A percentile compares a stretch with the other conserved stretches of the same genome.
Evolutionary conservation across 1,140 invertebrate genomes (phyloP).

Genomic region (Trichogramma pretiosum): DNA sequence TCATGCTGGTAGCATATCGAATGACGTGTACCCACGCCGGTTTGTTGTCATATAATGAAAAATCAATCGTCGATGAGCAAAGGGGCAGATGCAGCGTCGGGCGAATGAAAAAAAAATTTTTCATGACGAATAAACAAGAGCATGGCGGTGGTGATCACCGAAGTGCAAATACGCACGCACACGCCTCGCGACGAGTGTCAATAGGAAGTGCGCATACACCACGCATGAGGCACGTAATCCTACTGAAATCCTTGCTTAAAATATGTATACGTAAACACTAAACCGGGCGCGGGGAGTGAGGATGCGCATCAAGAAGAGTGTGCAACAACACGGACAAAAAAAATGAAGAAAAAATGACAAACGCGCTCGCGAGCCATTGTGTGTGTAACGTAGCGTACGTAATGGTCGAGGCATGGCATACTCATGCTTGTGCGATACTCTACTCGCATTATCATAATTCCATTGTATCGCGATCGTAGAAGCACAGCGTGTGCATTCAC

Average conservation of each 20-base stretch:
- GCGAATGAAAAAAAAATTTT: conserved; percentile 15
- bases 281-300: background rate
- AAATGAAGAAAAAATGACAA: background rate
- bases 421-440: background rate
- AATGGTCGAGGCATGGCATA: background rate
- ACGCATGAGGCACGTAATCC: no score
- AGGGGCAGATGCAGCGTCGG: background rate
- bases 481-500: background rate
- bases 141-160: background rate
- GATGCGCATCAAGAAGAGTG: background rate
- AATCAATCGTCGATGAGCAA: conserved; percentile 14
- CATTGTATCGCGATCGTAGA: conserved; percentile 5
- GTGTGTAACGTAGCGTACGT: conserved; percentile 10
- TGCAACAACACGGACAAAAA: background rate
- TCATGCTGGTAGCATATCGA: no score
- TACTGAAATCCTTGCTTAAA: no score
- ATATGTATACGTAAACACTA: conserved; percentile 4
- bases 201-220: conserved; percentile 14
- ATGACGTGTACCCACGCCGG: no score
- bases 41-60: conserved; percentile 9
- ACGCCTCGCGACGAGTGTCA: conserved; percentile 13
- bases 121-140: conserved; percentile 1
- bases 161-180: no score
- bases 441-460: conserved; percentile 14
- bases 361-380: conserved; percentile 7